Percentiles rank a stretch among this genome's conserved stretches.
phyloP scores from a whole-genome alignment of 2,113 vertebrate genomes.

The Sylvilagus bachmani region DNA sequence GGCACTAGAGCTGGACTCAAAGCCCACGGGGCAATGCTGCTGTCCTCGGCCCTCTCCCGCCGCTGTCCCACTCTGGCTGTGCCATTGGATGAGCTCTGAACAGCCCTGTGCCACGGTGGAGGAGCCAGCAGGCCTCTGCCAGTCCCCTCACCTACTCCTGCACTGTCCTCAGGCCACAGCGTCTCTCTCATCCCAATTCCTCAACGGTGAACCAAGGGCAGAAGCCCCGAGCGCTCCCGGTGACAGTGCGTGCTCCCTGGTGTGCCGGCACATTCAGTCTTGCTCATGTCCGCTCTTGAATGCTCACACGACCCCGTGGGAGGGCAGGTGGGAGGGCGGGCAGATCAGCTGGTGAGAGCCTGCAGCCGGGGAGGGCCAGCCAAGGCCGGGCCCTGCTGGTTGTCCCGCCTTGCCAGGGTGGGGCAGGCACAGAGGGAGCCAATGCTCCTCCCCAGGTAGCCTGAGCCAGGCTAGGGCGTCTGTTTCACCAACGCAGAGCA shows the following conservation, averaged over 20 bases:
- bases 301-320: not conserved
- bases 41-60: not conserved
- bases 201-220: not conserved
- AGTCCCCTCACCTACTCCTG: not conserved
- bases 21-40: accelerated
- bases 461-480: not conserved
- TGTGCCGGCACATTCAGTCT: not conserved
- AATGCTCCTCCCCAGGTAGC: not conserved
- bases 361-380: not conserved
- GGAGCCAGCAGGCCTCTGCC: not conserved
- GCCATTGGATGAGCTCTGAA: not conserved
- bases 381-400: too few relatives aligned
- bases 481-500: not conserved
- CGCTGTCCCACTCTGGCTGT: not conserved
- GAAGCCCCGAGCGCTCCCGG: too few relatives aligned
- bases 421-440: not conserved
- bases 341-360: not conserved
- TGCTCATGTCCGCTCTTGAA: not conserved
- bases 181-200: not conserved
- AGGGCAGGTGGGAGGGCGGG: not conserved
- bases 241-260: not conserved
- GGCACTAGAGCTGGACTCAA: not conserved
- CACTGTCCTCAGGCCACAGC: not conserved
- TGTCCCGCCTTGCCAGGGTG: too few relatives aligned
- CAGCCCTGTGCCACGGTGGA: not conserved